These are phyloP conservation scores for Thecophora atra DNA, from an alignment of 2,888 invertebrate genomes.

Conservation along the genomic window DNA sequence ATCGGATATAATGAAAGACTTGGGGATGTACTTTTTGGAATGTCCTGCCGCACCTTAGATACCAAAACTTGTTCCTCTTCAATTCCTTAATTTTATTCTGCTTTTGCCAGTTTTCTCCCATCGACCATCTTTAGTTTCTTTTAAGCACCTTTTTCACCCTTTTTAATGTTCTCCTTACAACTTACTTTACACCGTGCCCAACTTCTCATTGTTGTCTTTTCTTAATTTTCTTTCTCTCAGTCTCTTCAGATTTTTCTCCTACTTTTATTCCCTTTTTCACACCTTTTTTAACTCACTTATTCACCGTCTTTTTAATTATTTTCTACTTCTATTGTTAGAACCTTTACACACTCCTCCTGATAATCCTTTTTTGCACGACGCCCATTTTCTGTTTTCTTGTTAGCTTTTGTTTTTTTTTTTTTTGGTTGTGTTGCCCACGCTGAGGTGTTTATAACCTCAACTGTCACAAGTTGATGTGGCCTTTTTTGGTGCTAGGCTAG, in stretches of 20 bases:
- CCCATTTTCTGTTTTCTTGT: too few relatives aligned
- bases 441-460: not conserved
- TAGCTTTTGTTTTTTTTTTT: not conserved
- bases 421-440: too few relatives aligned
- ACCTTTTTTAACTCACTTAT: not conserved
- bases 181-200: not conserved
- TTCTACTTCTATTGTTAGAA: not conserved
- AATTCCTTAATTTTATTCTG: too few relatives aligned
- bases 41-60: too few relatives aligned
- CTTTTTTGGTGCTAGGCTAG: not conserved
- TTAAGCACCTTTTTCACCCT: too few relatives aligned
- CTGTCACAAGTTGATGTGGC: not conserved
- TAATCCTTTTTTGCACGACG: not conserved
- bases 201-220: not conserved
- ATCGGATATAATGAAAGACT: too few relatives aligned
- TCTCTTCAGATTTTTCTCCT: not conserved
- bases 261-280: not conserved
- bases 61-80: too few relatives aligned
- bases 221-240: not conserved
- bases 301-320: not conserved
- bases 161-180: not conserved
- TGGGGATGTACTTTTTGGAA: too few relatives aligned
- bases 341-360: not conserved
- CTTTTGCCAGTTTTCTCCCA: too few relatives aligned
- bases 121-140: too few relatives aligned